Base-by-base conservation (phyloP, 2,888 invertebrate genomes). In the Carcina quercana region DNA sequence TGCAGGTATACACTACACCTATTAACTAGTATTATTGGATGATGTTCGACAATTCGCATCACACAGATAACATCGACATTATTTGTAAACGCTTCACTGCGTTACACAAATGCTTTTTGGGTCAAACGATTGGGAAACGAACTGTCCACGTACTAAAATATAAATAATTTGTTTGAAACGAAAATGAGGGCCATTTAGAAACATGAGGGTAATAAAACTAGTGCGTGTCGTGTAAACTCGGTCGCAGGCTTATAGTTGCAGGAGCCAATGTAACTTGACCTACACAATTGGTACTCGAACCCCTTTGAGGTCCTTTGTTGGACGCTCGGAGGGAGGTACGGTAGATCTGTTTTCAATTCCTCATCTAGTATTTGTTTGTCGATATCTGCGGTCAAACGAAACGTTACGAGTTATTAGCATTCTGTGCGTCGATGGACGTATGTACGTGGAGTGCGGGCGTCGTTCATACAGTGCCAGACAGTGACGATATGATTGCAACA, bases 171-270 rank as follows among this genome's bases (percentile, higher is more conserved):
- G 72, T 72, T 76, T 69, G 63, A 59, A 73, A 68, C 72, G 64
- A 73, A n/a, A 82, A 83, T 83, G 82, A 80, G 83, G 83, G 80
- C 72, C 69, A 80, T 83, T 83, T 82, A 73, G 72, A 83, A 82
- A 75, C 83, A 83, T 83, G 80, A 76, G 82, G 83, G 83, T 78
- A 80, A 82, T 83, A 80, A 80, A 82, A 79, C 73, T 79, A 79
- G 80, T 80, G 75, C 78, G 79, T 78, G 78, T 72, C 70, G 63
- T 70, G 69, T 72, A 64, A 76, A 79, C 59, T 68, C 73, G 75
- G 76, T 73, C 74, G 72, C 66, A 64, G 62, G 66, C 64, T 59
- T 72, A 62, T 54, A 58, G 49, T 57, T 52, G 42, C 44, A 34
- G 40, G 43, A 50, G 45, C 76, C 72, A 76, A 45, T 47, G 32